A percentile compares a stretch with the other conserved stretches of the same genome.
Conservation (phyloP, 2,113 vertebrate genomes). For the Tringa solitaria region DNA sequence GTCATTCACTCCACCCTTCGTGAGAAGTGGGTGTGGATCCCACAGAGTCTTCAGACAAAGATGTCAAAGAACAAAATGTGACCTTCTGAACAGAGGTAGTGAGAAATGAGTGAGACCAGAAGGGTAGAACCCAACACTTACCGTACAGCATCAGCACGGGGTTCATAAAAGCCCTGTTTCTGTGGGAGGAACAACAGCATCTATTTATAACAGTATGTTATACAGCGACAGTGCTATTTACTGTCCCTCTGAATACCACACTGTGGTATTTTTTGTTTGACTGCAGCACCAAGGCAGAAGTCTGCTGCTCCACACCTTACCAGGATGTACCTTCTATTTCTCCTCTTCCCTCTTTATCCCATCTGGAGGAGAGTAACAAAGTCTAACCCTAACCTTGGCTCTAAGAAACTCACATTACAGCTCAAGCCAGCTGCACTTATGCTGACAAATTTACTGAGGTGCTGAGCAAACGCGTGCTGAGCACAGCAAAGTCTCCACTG, state of each 20-base stretch:
- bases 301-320: background rate
- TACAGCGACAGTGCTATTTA: background rate
- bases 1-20: background rate
- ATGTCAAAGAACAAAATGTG: background rate
- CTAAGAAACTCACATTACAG: background rate
- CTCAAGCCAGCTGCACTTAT: background rate
- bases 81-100: background rate
- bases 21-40: background rate
- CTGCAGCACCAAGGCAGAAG: background rate
- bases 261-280: background rate
- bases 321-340: background rate
- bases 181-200: constrained; percentile 43
- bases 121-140: constrained; percentile 57
- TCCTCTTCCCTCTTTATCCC: background rate
- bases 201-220: background rate
- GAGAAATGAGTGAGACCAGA: background rate
- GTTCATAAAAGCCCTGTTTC: constrained; percentile 86
- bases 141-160: constrained; percentile 68
- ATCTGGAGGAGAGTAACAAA: background rate
- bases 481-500: background rate
- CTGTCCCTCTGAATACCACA: background rate
- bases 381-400: background rate
- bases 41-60: background rate
- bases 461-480: background rate
- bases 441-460: background rate